A percentile compares a stretch with the other conserved stretches of the same genome.
phyloP scores from a whole-genome alignment of 2,113 vertebrate genomes.

The Catagonus wagneri region DNA sequence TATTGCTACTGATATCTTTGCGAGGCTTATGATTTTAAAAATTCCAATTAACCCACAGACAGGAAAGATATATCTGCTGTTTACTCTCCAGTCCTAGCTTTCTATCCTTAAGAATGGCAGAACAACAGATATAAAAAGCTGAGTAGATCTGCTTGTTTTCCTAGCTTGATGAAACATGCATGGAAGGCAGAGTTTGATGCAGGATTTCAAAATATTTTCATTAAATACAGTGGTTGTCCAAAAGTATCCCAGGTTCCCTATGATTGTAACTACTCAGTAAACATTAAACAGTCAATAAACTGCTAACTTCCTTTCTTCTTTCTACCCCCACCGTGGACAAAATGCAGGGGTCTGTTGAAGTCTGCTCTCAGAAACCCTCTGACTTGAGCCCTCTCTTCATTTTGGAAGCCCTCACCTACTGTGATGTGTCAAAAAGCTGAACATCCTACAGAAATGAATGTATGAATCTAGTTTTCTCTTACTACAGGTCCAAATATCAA shows the following conservation, averaged over 20 bases:
- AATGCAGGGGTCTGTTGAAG: background rate
- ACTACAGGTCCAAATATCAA: conserved; percentile 1
- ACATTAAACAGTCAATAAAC: conserved; percentile 61
- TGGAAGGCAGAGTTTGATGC: background rate
- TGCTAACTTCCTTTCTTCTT: background rate
- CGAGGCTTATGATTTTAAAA: background rate
- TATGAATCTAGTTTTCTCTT: background rate
- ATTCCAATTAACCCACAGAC: background rate
- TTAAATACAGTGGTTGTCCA: conserved; percentile 30
- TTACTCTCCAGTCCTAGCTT: background rate
- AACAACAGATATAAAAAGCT: background rate
- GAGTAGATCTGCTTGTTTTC: background rate
- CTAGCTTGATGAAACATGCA: no score
- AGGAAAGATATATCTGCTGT: background rate
- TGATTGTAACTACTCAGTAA: conserved; percentile 29
- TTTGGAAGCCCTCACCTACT: background rate
- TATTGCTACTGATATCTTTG: background rate
- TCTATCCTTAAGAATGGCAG: background rate
- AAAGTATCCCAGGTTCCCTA: background rate
- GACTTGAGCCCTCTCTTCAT: background rate
- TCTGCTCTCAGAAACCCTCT: background rate
- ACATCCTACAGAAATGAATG: background rate
- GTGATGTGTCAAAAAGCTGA: background rate
- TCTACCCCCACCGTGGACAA: background rate
- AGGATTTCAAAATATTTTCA: conserved; percentile 54